Evolutionary conservation across 2,113 vertebrate species (phyloP), one percentile per base, ranked within the genome.

Genomic region (Pedionomus torquatus): DNA sequence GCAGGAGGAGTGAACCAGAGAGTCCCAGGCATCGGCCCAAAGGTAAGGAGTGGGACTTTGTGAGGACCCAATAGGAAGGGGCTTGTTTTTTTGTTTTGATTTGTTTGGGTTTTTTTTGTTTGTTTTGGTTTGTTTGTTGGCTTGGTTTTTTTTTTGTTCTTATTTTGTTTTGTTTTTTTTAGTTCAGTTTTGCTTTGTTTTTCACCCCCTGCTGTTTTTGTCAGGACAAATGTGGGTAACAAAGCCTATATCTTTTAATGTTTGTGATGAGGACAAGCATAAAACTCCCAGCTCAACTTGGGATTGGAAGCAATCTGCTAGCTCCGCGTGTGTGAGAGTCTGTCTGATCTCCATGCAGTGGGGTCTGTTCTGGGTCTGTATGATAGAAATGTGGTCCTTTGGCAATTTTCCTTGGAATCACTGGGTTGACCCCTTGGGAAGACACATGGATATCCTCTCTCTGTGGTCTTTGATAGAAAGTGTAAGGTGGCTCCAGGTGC

Each of bases 11-110:
- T 1, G 99, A 99, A 83, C 99, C 99, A 0, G 97, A 98, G 44
- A 98, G 99, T n/a, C 99, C 99, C 20, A 98, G 98, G 33, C 98
- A 99, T 79, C 98, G 98, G 9, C 99, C 99, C 14, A 99, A 97
- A 99, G 99, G 99, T 99, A 86, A 86, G 35, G 79, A 77, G 1
- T 17, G 30, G 7, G 61, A 49, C 21, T 13, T 2, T 1, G 14
- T 3, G 26, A 23, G 24, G 9, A 54, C 6, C 19, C 54, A 10
- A 46, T 4, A 41, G 63, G 37, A 71, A 71, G 4, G 28, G 13
- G 2, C 7, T 75, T 66, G 16, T 20, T 17, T 14, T 7, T 57
- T 43, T 11, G 5, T 10, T 49, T 64, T 49, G 41, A 11, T 41
- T 41, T 41, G 41, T 41, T 44, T 44, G 44, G 44, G 44, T 20